These are phyloP conservation scores for Zaprionus lineosus DNA, from an alignment of 2,888 invertebrate genomes.

Conservation along the genomic window DNA sequence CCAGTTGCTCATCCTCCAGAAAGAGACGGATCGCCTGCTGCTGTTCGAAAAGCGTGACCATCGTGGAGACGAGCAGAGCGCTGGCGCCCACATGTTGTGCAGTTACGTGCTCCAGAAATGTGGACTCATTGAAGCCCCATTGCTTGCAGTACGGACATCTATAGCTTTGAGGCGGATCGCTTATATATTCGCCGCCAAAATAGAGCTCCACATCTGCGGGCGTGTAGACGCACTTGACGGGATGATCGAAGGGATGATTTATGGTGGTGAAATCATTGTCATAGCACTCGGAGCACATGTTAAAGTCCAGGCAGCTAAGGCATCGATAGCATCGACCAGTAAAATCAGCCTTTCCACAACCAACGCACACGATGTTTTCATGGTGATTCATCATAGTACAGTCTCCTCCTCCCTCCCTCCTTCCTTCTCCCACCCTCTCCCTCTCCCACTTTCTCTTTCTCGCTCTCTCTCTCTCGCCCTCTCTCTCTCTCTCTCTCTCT, in stretches of 20 bases:
- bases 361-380: conserved; percentile 52
- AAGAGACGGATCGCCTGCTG: conserved; percentile 64
- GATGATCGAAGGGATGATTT: conserved; percentile 62
- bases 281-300: conserved; percentile 58
- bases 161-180: conserved; percentile 66
- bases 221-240: conserved; percentile 58
- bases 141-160: conserved; percentile 65
- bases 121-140: conserved; percentile 65
- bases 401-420: too few species aligned
- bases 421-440: too few species aligned
- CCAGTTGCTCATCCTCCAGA: conserved; percentile 62
- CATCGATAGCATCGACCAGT: conserved; percentile 63
- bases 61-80: conserved; percentile 56
- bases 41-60: conserved; percentile 60
- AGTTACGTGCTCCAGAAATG: conserved; percentile 59
- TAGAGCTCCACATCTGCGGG: conserved; percentile 55
- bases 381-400: conserved; percentile 69
- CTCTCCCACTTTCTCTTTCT: too few species aligned
- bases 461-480: too few species aligned
- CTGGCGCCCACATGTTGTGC: conserved; percentile 51
- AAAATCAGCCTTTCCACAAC: conserved; percentile 50
- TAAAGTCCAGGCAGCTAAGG: conserved; percentile 52
- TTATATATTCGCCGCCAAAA: conserved; percentile 63
- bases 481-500: too few species aligned
- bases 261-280: conserved; percentile 48